These are phyloP conservation scores for Sinotaia quadrata DNA, from an alignment of 2,888 invertebrate genomes.

Conservation along the genomic window DNA sequence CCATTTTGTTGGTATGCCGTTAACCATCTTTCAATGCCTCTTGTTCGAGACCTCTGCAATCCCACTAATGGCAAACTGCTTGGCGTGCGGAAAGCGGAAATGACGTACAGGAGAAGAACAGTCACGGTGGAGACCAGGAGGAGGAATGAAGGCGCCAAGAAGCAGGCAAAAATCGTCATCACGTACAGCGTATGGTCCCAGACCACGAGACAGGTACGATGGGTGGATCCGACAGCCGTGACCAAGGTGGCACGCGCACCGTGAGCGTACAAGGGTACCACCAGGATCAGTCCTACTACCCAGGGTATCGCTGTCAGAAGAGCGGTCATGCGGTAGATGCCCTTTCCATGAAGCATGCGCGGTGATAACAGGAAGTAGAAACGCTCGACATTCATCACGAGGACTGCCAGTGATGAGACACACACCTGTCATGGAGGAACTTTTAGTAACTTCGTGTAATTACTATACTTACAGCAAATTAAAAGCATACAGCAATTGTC, in stretches of 20 bases:
- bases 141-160: constrained; percentile 38
- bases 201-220: constrained; percentile 32
- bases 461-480: background rate
- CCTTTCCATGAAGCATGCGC: constrained; percentile 22
- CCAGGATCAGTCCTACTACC: constrained; percentile 22
- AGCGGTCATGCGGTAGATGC: constrained; percentile 13
- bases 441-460: too few species aligned
- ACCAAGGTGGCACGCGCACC: constrained; percentile 20
- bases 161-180: constrained; percentile 33
- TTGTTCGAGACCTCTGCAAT: background rate
- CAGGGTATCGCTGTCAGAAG: constrained; percentile 30
- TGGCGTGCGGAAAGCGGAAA: constrained; percentile 25
- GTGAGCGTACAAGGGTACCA: constrained; percentile 27
- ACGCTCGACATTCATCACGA: constrained; percentile 36
- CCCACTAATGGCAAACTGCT: background rate
- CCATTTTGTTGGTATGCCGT: background rate
- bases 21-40: background rate
- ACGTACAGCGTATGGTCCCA: constrained; percentile 37
- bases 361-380: constrained; percentile 38
- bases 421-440: too few species aligned
- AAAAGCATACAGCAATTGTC: background rate
- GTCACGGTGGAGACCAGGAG: constrained; percentile 31
- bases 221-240: background rate
- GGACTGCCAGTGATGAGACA: constrained; percentile 33
- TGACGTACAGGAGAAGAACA: constrained; percentile 31